These are phyloP conservation scores for Hiodon alosoides DNA, from an alignment of 2,113 vertebrate species.

Conservation along the genomic window DNA sequence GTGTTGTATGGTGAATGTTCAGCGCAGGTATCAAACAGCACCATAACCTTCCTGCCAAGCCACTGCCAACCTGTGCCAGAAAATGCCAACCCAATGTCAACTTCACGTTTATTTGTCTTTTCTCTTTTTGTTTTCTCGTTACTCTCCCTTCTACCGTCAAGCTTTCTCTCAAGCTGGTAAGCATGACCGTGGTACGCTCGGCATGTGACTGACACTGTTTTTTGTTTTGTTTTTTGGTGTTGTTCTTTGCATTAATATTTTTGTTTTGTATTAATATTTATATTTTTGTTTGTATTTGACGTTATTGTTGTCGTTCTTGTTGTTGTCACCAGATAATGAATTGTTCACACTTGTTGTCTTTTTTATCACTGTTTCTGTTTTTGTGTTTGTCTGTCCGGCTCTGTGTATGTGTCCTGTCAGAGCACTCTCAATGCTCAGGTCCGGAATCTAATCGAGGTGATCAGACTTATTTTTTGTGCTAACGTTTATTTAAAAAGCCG, in stretches of 20 bases:
- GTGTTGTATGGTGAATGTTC: slow-evolving; percentile 17
- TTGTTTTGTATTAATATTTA: slow-evolving; percentile 44
- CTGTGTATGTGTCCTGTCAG: slow-evolving; percentile 45
- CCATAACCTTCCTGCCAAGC: not conserved
- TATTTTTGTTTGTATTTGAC: slow-evolving; percentile 32
- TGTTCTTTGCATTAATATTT: slow-evolving; percentile 52
- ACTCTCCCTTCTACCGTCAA: slow-evolving; percentile 67
- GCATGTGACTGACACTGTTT: slow-evolving; percentile 53
- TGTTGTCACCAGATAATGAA: slow-evolving; percentile 38
- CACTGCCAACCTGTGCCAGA: not conserved
- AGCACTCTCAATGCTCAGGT: slow-evolving; percentile 77
- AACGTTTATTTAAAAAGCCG: not conserved
- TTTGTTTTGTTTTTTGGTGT: slow-evolving; percentile 38
- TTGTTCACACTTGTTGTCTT: slow-evolving; percentile 24
- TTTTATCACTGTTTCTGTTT: slow-evolving; percentile 28
- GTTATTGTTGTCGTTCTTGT: slow-evolving; percentile 45
- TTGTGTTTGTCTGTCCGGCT: slow-evolving; percentile 29
- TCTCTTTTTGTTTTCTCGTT: slow-evolving; percentile 41
- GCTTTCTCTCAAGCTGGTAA: slow-evolving; percentile 99
- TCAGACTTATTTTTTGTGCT: slow-evolving; percentile 53
- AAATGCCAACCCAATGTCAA: slow-evolving; percentile 46
- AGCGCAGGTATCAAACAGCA: not conserved
- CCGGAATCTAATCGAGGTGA: slow-evolving; percentile 77
- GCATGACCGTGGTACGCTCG: slow-evolving; percentile 76
- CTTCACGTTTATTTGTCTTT: slow-evolving; percentile 49